Percentiles rank a stretch among this genome's conserved stretches.
Evolutionary conservation across 1,140 invertebrate genomes (phyloP).

Genomic region (Plodia interpunctella): DNA sequence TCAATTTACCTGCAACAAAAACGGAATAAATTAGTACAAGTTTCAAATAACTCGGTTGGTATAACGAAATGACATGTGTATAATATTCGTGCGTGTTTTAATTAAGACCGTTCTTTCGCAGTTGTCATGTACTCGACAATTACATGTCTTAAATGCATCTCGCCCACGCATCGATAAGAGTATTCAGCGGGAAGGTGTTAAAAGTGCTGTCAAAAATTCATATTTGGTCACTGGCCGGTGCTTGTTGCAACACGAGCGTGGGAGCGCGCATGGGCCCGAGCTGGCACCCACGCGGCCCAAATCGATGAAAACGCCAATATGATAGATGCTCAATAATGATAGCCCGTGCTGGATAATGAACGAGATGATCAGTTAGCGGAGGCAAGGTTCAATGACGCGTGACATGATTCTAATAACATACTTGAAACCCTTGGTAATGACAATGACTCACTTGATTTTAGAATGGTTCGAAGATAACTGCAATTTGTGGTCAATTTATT

Average conservation of each 20-base stretch:
- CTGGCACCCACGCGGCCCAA: background rate
- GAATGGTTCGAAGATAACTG: too few relatives aligned
- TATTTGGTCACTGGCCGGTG: background rate
- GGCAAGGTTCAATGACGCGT: background rate
- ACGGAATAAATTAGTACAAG: slow-evolving; percentile 30
- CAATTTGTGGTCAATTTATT: too few relatives aligned
- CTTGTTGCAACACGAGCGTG: background rate
- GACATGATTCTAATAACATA: background rate
- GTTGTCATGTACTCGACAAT: background rate
- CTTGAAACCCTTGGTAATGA: too few relatives aligned
- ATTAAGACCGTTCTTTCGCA: background rate
- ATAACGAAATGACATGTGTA: too few relatives aligned
- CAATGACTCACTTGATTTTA: too few relatives aligned
- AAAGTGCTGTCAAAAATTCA: background rate
- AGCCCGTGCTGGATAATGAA: background rate
- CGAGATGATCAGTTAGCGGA: slow-evolving; percentile 5
- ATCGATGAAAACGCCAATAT: slow-evolving; percentile 3
- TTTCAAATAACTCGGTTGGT: background rate
- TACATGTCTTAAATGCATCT: background rate
- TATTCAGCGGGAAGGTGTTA: background rate
- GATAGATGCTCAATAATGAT: slow-evolving; percentile 5
- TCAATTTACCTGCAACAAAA: slow-evolving; percentile 49
- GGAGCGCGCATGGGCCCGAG: background rate
- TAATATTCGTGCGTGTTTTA: background rate
- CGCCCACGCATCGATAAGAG: background rate